Conservation (phyloP, 2,888 invertebrate species). For the Sarcophaga caerulescens region DNA sequence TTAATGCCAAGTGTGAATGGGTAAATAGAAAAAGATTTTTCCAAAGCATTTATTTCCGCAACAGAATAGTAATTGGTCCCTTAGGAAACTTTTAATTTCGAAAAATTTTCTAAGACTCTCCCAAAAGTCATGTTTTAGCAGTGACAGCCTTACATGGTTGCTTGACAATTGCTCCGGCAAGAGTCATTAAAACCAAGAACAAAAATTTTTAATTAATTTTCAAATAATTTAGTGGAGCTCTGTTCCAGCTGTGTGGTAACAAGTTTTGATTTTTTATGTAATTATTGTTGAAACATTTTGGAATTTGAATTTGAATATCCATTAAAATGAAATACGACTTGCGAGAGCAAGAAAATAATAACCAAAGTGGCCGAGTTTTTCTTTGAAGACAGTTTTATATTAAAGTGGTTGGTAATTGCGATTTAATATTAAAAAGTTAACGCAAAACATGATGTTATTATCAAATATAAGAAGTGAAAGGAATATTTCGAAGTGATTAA, state of each 20-base stretch:
- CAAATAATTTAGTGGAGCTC: not conserved
- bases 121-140: constrained; percentile 6
- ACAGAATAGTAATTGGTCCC: too few species aligned
- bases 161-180: constrained; percentile 21
- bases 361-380: not conserved
- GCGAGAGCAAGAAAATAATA: not conserved
- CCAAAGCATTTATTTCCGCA: too few species aligned
- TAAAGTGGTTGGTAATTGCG: not conserved
- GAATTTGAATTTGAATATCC: not conserved
- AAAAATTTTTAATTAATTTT: constrained; percentile 25
- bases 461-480: too few species aligned
- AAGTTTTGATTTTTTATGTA: not conserved
- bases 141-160: not conserved
- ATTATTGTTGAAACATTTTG: not conserved
- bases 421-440: too few species aligned
- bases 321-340: not conserved
- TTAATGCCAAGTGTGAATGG: not conserved
- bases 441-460: too few species aligned
- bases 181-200: constrained; percentile 30
- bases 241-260: too few species aligned
- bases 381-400: not conserved
- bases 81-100: not conserved
- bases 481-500: too few species aligned
- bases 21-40: too few species aligned
- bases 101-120: not conserved